A percentile compares a stretch with the other conserved stretches of the same genome.
Conservation (phyloP, 2,797 vertebrate genomes). For the Pseudochirops corinnae region DNA sequence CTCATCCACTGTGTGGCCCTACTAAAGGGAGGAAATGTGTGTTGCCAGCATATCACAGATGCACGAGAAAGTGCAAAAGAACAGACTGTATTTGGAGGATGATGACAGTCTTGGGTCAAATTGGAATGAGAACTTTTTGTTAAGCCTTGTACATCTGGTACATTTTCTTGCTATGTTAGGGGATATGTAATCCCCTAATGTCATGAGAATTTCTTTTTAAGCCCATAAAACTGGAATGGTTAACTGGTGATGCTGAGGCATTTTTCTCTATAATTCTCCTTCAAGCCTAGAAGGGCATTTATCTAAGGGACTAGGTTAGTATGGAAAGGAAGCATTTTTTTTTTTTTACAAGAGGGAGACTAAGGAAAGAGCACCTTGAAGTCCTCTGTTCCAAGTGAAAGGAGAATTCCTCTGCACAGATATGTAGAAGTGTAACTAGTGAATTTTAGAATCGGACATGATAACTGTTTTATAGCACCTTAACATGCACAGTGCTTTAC, state of each 20-base stretch:
- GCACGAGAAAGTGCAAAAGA: not conserved
- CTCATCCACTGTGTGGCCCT: not conserved
- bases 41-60: conserved; percentile 59
- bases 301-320: conserved; percentile 8
- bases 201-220: conserved; percentile 52
- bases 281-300: conserved; percentile 5
- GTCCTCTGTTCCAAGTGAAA: not conserved
- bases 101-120: conserved; percentile 69
- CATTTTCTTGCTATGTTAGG: conserved; percentile 50
- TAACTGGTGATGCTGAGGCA: conserved; percentile 56
- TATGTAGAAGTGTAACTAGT: conserved; percentile 51
- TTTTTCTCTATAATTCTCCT: conserved; percentile 34
- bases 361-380: not conserved
- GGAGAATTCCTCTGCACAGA: conserved; percentile 46
- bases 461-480: not conserved
- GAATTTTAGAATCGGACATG: not conserved
- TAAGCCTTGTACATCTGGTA: conserved; percentile 67
- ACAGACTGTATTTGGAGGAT: not conserved
- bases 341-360: not conserved
- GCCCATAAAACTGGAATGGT: conserved; percentile 47
- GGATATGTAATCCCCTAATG: conserved; percentile 41
- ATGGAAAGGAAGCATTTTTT: not conserved
- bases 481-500: not conserved
- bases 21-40: conserved; percentile 12
- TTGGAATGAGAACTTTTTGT: conserved; percentile 60